Base-by-base conservation (phyloP, 2,888 invertebrate genomes). In the Apotomis betuletana region DNA sequence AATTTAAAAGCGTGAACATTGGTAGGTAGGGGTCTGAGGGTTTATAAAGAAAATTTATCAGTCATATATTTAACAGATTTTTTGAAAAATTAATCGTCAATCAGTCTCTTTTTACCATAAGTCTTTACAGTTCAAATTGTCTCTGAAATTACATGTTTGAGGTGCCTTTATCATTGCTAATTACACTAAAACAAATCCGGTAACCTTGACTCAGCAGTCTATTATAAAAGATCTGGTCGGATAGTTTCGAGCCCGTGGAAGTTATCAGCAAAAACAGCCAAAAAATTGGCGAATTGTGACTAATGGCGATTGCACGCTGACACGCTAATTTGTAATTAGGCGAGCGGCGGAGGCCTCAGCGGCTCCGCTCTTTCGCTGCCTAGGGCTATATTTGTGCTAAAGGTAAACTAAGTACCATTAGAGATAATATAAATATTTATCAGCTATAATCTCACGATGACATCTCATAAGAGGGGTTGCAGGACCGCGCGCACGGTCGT, bases 261-360 rank as follows among this genome's bases (percentile, higher is more conserved):
- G 64, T 44, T 57, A 12, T 52, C 38, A 67, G 67, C 61, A 71
- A 71, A 67, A 71, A 71, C 55, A 55, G 58, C 12, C 38, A 59
- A 67, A 70, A 72, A 68, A 68, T 59, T 68, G 10, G 71, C 61
- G 41, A 67, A 52, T 72, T 63, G 67, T 68, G 72, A 68, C 72
- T 72, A 72, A 72, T 54, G 63, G 15, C 59, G 12, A 63, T 72
- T 68, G 58, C 63, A 58, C 51, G 72, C 62, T 58, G 72, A 52
- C 72, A 72, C 72, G 72, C 63, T 52, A 72, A 72, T 63, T 58
- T 63, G 44, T 51, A 63, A 72, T 72, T 68, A 72, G 58, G 36
- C 27, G 63, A 62, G 72, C 59, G 41, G 46, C 52, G 51, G 38
- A 27, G 57, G 61, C 65, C 55, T 12, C 36, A 55, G 67, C n/a